Percentiles rank a stretch among this genome's conserved stretches.
Evolutionary conservation across 1,140 invertebrate species (phyloP).

Genomic region (Eriosoma lanigerum): DNA sequence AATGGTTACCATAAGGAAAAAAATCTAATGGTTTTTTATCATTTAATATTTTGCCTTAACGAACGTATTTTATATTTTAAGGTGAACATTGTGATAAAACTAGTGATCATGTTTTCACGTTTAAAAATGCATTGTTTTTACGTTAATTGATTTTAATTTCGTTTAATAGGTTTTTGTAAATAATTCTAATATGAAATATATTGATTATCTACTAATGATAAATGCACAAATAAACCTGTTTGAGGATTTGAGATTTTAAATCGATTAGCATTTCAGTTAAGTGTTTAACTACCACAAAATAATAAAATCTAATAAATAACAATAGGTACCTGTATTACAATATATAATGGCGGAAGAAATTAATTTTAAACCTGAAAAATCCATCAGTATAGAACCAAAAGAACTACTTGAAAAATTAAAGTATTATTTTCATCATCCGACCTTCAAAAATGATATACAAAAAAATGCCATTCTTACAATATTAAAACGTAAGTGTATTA

Average conservation of each 20-base stretch:
- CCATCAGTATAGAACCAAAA: background rate
- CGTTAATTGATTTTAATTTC: constrained; percentile 12
- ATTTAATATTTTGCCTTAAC: constrained; percentile 7
- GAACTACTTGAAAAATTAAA: constrained; percentile 17
- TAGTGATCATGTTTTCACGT: constrained; percentile 18
- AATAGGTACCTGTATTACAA: background rate
- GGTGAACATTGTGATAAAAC: constrained; percentile 34
- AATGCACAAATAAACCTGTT: background rate
- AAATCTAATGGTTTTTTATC: constrained; percentile 23
- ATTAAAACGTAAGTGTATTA: constrained; percentile 59
- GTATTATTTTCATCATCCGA: constrained; percentile 15
- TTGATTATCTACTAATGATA: background rate
- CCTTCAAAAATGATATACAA: constrained; percentile 63
- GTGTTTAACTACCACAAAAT: background rate
- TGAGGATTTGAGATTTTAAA: background rate
- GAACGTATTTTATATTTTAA: constrained; percentile 39
- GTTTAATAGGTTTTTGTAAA: background rate
- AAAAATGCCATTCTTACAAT: constrained; percentile 61
- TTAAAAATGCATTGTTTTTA: constrained; percentile 23
- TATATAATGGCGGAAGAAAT: background rate
- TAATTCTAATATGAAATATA: constrained; percentile 6
- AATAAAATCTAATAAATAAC: background rate
- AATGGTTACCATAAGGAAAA: background rate
- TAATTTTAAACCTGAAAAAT: background rate
- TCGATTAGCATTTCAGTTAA: background rate